Base-by-base conservation (phyloP, 1,140 invertebrate genomes). In the Sesamia nonagrioides region DNA sequence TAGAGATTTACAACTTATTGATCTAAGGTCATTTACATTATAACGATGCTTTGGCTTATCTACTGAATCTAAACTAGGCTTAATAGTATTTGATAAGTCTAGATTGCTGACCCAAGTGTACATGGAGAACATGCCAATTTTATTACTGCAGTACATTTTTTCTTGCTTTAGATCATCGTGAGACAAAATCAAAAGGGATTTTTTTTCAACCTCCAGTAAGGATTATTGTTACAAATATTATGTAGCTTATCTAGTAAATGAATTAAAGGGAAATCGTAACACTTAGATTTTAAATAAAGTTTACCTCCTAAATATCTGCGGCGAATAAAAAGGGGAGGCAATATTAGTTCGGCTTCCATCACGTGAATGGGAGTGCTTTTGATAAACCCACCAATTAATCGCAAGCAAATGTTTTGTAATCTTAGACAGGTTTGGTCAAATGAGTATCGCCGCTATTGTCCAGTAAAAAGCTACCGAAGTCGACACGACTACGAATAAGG, bases 351-450 rank as follows among this genome's bases (percentile, higher is more conserved):
- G 3, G 11, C 11, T 33, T 69, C 66, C 66, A 69, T 69, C 42
- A 50, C 66, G 40, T 69, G 66, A 15, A 69, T 50, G 7, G 42
- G 18, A 13, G 66, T 69, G 45, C 42, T 69, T 69, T 42, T 63
- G 35, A 69, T 50, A 50, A 48, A 50, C 17, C 66, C 66, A 33
- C 66, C 66, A 18, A 69, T n/a, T 13, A 50, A 27, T 0, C 42
- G 40, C 9, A 69, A 11, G 4, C 13, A 35, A 15, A 27, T 15
- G 21, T 69, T 69, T 50, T 69, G 66, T 27, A 69, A 11, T 45
- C 17, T 66, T 37, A 3, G 42, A 45, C 37, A 18, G 45, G 15
- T 18, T 66, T 66, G 8, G 40, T 13, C 13, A 69, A 33, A 17
- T 69, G 18, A 2, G 63, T 27, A 13, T 33, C 18, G 9, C 18